These are phyloP conservation scores for Parnassius glacialis DNA, from an alignment of 2,888 invertebrate genomes.

Conservation along the genomic window DNA sequence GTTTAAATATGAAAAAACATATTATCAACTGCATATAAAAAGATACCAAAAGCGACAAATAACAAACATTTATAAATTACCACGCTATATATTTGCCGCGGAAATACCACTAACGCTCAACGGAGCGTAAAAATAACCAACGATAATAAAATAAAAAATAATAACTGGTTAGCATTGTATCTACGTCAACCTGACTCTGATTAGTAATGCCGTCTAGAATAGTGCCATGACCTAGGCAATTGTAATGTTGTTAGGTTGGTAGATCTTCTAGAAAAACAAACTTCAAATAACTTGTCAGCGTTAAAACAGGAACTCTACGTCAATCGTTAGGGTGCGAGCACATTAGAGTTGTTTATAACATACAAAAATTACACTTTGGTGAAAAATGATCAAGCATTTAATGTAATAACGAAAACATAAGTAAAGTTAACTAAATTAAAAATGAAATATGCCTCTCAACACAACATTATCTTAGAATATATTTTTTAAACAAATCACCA, in stretches of 20 bases:
- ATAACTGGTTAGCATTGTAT: constrained; percentile 16
- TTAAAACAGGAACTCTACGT: constrained; percentile 22
- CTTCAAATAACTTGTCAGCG: constrained; percentile 11
- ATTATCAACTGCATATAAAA: constrained; percentile 1
- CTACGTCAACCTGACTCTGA: constrained; percentile 6
- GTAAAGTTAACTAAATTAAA: no score
- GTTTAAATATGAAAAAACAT: neutral
- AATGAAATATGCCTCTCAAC: no score
- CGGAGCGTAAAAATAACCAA: constrained; percentile 12
- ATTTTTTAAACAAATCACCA: no score
- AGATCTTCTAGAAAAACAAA: constrained; percentile 21
- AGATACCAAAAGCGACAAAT: constrained; percentile 9
- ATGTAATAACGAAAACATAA: no score
- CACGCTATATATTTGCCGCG: constrained; percentile 17
- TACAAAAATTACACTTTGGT: no score
- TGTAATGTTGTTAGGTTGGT: constrained; percentile 32
- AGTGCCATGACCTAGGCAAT: constrained; percentile 39
- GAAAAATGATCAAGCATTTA: no score
- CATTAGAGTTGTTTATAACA: constrained; percentile 1
- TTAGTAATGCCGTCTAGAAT: constrained; percentile 13
- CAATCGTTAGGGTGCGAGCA: constrained; percentile 9
- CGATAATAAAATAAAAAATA: constrained; percentile 1
- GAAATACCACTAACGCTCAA: constrained; percentile 20
- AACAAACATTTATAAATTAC: constrained; percentile 18
- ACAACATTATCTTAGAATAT: no score